Evolutionary conservation across 2,797 vertebrate species (phyloP), one percentile per base, ranked within the genome.

Genomic region (Diplodus puntazzo): DNA sequence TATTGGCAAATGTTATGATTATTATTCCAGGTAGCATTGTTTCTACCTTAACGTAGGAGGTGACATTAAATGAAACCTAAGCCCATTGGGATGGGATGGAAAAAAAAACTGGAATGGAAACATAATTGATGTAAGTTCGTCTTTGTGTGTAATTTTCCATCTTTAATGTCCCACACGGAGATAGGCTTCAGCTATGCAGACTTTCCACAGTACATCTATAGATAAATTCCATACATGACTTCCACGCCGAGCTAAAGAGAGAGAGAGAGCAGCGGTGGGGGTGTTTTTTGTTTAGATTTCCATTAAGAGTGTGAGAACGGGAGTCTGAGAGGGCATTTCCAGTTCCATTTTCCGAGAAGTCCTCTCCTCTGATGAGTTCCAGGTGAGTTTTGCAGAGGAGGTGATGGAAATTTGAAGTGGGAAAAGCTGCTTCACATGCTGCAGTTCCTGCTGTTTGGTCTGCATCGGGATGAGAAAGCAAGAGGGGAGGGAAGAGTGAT

Each of bases 341-440:
- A 93, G 88, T 90, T 93, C 77, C 71, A 90, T 92, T 93, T 94
- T 94, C 93, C 90, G 81, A 94, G 93, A 94, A 94, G 80, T 87
- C 81, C 84, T 91, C 83, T 21, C 62, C 81, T 83, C 82, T 94
- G 94, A 95, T 92, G 88, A 94, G 90, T 92, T 95, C 94, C 94
- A 95, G 94, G 92, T 95, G 93, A 92, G 87, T 77, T 86, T 80
- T 82, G 69, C 77, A 46, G 43, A 85, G 68, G 76, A 87, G 73
- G 77, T 34, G 62, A 90, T 88, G 92, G 92, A 94, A 93, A 94
- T 82, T 91, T 93, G 79, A 92, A 92, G 87, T 81, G 71, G 88
- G 87, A 88, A 88, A 89, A 85, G 88, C 77, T 86, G 84, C 85
- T 81, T 90, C 84, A 86, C 80, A 86, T 80, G 86, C 82, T 59